Evolutionary conservation across 2,113 vertebrate species (phyloP).

Genomic region (Zosterops japonicus): DNA sequence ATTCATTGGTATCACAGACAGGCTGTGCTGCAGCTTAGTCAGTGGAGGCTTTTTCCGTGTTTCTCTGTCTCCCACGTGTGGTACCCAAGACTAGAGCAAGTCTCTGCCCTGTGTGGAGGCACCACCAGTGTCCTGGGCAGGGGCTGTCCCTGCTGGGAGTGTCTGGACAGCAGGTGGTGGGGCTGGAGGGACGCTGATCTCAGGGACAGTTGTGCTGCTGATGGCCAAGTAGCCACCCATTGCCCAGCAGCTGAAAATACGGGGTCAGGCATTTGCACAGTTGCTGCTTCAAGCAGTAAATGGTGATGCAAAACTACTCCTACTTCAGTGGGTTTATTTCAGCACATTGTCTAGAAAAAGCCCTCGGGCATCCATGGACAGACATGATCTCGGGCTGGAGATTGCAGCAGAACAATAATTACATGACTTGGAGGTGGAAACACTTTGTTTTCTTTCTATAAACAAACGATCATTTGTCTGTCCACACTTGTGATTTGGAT

Average conservation of each 20-base stretch:
- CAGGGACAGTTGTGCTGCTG: neutral
- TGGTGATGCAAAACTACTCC: neutral
- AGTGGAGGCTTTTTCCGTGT: neutral
- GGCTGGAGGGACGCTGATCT: neutral
- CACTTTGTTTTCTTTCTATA: neutral
- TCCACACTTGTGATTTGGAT: neutral
- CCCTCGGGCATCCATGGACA: fast-evolving
- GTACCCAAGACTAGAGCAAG: neutral
- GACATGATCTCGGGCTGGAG: neutral
- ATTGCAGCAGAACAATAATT: neutral
- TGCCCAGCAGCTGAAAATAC: neutral
- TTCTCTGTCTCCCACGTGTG: neutral
- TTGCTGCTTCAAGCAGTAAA: neutral
- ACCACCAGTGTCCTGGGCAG: neutral
- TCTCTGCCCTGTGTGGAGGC: neutral
- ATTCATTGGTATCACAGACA: neutral
- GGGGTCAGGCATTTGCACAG: neutral
- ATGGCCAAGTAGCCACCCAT: neutral
- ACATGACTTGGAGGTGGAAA: neutral
- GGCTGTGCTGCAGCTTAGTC: neutral
- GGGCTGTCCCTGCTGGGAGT: neutral
- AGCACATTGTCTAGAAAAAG: neutral
- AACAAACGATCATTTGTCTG: neutral
- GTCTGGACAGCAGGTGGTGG: neutral
- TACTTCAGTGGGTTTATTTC: neutral